phyloP scores from a whole-genome alignment of 2,797 vertebrate species.

The Melanotaenia pygmaea region DNA sequence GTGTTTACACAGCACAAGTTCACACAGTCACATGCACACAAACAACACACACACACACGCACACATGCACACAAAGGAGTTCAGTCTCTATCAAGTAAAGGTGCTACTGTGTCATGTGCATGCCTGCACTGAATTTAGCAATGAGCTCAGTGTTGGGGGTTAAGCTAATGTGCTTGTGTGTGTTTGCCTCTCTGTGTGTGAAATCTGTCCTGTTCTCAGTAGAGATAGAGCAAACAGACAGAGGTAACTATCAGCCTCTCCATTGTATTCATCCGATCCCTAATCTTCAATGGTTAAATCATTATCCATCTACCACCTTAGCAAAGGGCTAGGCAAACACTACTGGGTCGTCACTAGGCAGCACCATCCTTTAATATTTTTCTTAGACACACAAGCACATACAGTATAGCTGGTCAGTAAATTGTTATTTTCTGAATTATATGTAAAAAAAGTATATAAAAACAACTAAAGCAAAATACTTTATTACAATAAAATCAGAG shows the following conservation, averaged over 20 bases:
- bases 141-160: slow-evolving; percentile 50
- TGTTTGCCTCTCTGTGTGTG: slow-evolving; percentile 54
- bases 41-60: slow-evolving; percentile 31
- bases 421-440: no score
- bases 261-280: slow-evolving; percentile 79
- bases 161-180: slow-evolving; percentile 46
- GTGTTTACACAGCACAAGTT: slow-evolving; percentile 73
- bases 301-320: slow-evolving; percentile 76
- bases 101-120: slow-evolving; percentile 49
- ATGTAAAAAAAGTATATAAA: no score
- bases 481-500: no score
- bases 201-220: slow-evolving; percentile 68
- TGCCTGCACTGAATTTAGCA: slow-evolving; percentile 68
- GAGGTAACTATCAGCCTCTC: slow-evolving; percentile 74
- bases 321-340: slow-evolving; percentile 76
- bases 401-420: neutral
- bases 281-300: slow-evolving; percentile 83
- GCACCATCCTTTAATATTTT: slow-evolving; percentile 56
- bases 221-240: slow-evolving; percentile 75
- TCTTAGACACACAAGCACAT: slow-evolving; percentile 23
- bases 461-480: no score
- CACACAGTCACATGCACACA: slow-evolving; percentile 43
- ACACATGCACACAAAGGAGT: slow-evolving; percentile 19
- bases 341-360: slow-evolving; percentile 63
- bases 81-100: slow-evolving; percentile 37